Percentiles rank a stretch among this genome's conserved stretches.
Evolutionary conservation across 2,797 vertebrate genomes (phyloP).

Genomic region (Ibycter americanus): DNA sequence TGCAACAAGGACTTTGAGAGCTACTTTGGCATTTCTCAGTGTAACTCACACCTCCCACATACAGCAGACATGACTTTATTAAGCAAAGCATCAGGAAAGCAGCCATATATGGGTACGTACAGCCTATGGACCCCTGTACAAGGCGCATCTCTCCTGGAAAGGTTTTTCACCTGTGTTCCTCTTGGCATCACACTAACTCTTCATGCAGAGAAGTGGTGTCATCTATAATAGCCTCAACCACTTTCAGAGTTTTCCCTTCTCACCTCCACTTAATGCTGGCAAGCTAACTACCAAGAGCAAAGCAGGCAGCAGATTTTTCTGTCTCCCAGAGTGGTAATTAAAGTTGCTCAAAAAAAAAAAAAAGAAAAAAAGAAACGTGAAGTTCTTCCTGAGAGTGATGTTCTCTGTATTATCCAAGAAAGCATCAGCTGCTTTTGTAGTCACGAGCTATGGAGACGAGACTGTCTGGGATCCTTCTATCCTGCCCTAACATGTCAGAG

Average conservation of each 20-base stretch:
- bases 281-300: neutral
- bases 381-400: neutral
- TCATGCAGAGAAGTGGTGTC: neutral
- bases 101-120: neutral
- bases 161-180: neutral
- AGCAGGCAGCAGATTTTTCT: neutral
- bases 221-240: neutral
- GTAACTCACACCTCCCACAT: slow-evolving; percentile 63
- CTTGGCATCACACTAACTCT: neutral
- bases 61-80: slow-evolving; percentile 21
- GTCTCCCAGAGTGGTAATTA: neutral
- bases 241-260: neutral
- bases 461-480: neutral
- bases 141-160: neutral
- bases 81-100: neutral
- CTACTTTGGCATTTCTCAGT: slow-evolving; percentile 38
- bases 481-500: neutral
- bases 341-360: neutral
- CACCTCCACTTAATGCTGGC: neutral
- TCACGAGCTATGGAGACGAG: neutral
- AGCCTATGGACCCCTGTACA: neutral
- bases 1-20: slow-evolving; percentile 29
- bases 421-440: neutral
- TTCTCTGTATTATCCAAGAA: neutral
- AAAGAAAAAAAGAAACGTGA: neutral